These are phyloP conservation scores for Callopanchax toddi DNA, from an alignment of 2,113 vertebrate species.

Conservation along the genomic window DNA sequence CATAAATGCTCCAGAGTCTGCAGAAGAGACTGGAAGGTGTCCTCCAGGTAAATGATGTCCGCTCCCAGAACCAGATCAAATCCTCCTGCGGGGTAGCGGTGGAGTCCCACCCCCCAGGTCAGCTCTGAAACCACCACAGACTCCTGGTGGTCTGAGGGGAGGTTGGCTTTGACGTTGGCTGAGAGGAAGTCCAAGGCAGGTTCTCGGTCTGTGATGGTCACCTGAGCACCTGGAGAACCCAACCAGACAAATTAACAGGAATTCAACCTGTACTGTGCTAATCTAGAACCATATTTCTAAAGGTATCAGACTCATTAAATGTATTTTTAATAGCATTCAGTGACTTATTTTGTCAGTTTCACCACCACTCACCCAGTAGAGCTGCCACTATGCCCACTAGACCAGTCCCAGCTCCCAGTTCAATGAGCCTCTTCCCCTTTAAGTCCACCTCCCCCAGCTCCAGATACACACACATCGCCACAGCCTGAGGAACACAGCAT, in stretches of 20 bases:
- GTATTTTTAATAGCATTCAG: background rate
- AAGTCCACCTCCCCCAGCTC: constrained; percentile 86
- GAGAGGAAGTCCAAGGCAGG: constrained; percentile 88
- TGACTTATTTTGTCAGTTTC: no score
- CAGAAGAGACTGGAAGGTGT: constrained; percentile 89
- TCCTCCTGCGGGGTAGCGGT: constrained; percentile 77
- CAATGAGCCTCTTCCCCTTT: constrained; percentile 81
- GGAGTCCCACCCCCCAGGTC: constrained; percentile 88
- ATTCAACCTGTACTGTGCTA: no score
- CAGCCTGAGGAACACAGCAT: constrained; percentile 80
- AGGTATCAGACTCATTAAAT: no score
- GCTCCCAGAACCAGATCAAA: constrained; percentile 92
- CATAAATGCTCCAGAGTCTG: constrained; percentile 87
- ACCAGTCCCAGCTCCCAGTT: constrained; percentile 94
- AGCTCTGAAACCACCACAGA: constrained; percentile 86
- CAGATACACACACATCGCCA: constrained; percentile 90
- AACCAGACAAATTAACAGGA: no score
- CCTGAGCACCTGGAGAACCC: constrained; percentile 82
- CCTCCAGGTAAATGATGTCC: constrained; percentile 94
- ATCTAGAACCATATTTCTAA: no score
- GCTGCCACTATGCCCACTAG: constrained; percentile 93
- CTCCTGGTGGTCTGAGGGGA: constrained; percentile 76
- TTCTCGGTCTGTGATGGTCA: constrained; percentile 91
- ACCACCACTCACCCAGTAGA: constrained; percentile 83
- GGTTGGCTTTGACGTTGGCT: constrained; percentile 87